Evolutionary conservation across 2,888 invertebrate species (phyloP), one percentile per base, ranked within the genome.

Genomic region (Diarsia dahlii): DNA sequence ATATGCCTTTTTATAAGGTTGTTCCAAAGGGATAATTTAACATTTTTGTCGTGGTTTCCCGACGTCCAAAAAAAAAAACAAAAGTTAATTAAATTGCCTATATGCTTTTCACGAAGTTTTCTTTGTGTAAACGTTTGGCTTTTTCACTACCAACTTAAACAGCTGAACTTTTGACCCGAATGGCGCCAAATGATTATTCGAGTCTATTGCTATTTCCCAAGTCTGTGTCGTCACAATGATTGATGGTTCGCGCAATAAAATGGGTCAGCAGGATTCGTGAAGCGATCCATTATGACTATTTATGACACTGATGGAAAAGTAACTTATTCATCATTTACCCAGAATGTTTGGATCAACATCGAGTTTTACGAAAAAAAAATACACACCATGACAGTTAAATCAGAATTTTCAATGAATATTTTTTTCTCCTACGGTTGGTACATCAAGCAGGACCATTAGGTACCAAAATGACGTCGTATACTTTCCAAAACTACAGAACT

Each of bases 181-280:
- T 65, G 64, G 62, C 71, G 60, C 48, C 69, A 70, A 82, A 82
- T 68, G 60, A 70, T 79, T 72, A 73, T 79, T 50, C 28, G 60
- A 79, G 20, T 50, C 60, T 60, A 80, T 83, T 54, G 76, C 71
- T 48, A 28, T 70, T 63, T 71, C 78, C n/a, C 67, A 84, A 69
- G 46, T 15, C 45, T 46, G 56, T 23, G 66, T 54, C 60, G 60
- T 56, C 68, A 60, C 46, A 74, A 56, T 76, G 84, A 84, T 86
- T 80, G 76, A 86, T 85, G 65, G 65, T 28, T 71, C n/a, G 15
- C 34, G 52, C 70, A 54, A 81, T 80, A 84, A 81, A 81, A 84
- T 84, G 81, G 75, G 75, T 58, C 34, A 63, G 58, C 34, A 45
- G 69, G 81, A 63, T 54, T 75, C 9, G 45, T 69, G 45, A 56